Percentiles rank a stretch among this genome's conserved stretches.
phyloP scores from a whole-genome alignment of 1,140 invertebrate genomes.

The Drepana arcuata region DNA sequence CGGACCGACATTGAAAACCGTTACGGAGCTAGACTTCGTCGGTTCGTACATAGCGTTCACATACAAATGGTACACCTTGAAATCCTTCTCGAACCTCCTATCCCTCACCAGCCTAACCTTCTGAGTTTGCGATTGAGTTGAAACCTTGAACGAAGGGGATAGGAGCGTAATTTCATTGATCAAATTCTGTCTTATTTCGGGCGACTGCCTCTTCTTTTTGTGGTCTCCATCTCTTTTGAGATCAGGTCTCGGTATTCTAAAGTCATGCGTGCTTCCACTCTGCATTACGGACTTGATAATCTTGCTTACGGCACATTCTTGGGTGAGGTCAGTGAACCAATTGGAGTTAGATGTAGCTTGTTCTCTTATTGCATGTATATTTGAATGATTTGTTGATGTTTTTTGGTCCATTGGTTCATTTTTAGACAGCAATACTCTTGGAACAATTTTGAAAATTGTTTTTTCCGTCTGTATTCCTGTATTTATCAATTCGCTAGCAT shows the following conservation, averaged over 20 bases:
- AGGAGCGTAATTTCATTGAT: constrained; percentile 21
- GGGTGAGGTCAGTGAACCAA: constrained; percentile 19
- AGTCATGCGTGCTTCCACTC: constrained; percentile 10
- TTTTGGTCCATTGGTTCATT: not conserved
- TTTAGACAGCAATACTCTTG: not conserved
- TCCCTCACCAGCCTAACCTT: constrained; percentile 5
- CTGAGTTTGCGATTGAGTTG: constrained; percentile 28
- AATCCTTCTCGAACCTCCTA: constrained; percentile 15
- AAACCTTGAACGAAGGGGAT: constrained; percentile 21
- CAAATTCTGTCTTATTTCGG: constrained; percentile 18
- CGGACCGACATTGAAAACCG: constrained; percentile 8
- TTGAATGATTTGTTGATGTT: not conserved
- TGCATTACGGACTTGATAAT: constrained; percentile 20
- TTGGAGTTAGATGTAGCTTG: constrained; percentile 24
- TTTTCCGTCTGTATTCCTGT: not conserved
- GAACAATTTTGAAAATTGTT: not conserved
- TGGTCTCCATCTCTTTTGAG: constrained; percentile 6
- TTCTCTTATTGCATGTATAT: constrained; percentile 3
- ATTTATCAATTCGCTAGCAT: not conserved
- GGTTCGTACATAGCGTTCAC: constrained; percentile 16
- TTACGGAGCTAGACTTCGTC: constrained; percentile 22
- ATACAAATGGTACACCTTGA: constrained; percentile 28
- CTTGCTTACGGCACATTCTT: constrained; percentile 25
- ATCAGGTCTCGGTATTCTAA: constrained; percentile 2
- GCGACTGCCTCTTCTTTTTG: constrained; percentile 11